phyloP scores from a whole-genome alignment of 2,797 vertebrate species.

The Simalia tracyae region DNA sequence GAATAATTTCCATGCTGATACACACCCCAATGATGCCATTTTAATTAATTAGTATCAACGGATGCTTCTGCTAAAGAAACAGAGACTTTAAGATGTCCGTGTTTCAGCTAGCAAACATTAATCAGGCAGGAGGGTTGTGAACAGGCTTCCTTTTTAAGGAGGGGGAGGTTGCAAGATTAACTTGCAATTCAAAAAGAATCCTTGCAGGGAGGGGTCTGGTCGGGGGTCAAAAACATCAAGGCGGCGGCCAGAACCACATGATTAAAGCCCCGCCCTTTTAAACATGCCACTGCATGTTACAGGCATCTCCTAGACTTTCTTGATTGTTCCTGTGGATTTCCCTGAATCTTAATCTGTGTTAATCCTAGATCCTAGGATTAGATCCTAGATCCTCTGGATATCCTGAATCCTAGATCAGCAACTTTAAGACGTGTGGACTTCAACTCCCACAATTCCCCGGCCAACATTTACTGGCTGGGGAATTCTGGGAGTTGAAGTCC shows the following conservation, averaged over 20 bases:
- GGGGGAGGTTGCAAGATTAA: background rate
- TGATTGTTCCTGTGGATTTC: background rate
- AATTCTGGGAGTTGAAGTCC: background rate
- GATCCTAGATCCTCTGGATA: background rate
- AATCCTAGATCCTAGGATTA: background rate
- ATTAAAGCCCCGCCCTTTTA: background rate
- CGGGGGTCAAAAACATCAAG: background rate
- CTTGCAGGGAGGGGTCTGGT: background rate
- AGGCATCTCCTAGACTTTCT: background rate
- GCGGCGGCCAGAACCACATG: background rate
- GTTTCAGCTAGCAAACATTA: background rate
- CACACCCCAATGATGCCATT: background rate
- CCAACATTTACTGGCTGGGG: background rate
- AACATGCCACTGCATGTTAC: background rate
- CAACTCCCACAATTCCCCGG: no score
- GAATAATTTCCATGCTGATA: background rate
- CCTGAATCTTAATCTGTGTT: background rate
- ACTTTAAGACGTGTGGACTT: no score
- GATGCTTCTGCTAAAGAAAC: background rate
- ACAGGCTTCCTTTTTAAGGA: background rate
- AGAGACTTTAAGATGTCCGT: background rate
- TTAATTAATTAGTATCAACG: background rate
- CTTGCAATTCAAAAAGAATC: background rate
- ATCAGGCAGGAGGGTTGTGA: background rate
- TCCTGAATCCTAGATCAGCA: background rate